A percentile compares a stretch with the other conserved stretches of the same genome.
Conservation (phyloP, 92 coral and sea anemone species). For the Zoanthus solanderi region DNA sequence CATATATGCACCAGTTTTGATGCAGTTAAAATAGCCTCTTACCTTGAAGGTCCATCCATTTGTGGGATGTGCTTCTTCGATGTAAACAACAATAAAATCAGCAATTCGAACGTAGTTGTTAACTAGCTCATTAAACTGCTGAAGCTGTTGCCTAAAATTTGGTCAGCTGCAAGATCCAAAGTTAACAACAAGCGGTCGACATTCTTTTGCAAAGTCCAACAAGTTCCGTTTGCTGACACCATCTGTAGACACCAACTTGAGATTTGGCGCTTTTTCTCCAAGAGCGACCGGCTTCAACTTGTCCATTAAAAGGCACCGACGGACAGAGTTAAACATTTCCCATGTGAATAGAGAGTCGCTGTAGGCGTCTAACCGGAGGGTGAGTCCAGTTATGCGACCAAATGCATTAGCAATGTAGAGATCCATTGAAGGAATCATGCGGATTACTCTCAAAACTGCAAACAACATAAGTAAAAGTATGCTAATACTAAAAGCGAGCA, state of each 20-base stretch:
- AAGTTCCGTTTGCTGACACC: constrained; percentile 45
- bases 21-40: background rate
- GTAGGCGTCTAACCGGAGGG: constrained; percentile 6
- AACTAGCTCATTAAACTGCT: constrained; percentile 47
- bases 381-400: constrained; percentile 7
- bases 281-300: constrained; percentile 17
- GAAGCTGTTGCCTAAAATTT: constrained; percentile 45
- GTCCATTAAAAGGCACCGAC: constrained; percentile 43
- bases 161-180: constrained; percentile 67
- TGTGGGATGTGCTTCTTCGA: constrained; percentile 66
- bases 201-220: constrained; percentile 44
- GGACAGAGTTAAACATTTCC: constrained; percentile 61
- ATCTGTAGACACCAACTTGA: constrained; percentile 40
- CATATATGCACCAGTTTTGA: background rate
- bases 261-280: constrained; percentile 50
- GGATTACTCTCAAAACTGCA: constrained; percentile 7
- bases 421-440: constrained; percentile 19
- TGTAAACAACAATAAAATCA: constrained; percentile 58
- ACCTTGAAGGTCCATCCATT: constrained; percentile 71
- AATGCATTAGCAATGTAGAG: constrained; percentile 11
- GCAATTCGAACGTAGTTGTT: constrained; percentile 44
- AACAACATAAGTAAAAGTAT: background rate
- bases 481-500: constrained; percentile 8
- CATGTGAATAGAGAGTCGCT: constrained; percentile 54
- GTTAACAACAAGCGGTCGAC: constrained; percentile 53